Percentiles rank a stretch among this genome's conserved stretches.
phyloP scores from a whole-genome alignment of 2,888 invertebrate genomes.

The Gryllus longicercus region DNA sequence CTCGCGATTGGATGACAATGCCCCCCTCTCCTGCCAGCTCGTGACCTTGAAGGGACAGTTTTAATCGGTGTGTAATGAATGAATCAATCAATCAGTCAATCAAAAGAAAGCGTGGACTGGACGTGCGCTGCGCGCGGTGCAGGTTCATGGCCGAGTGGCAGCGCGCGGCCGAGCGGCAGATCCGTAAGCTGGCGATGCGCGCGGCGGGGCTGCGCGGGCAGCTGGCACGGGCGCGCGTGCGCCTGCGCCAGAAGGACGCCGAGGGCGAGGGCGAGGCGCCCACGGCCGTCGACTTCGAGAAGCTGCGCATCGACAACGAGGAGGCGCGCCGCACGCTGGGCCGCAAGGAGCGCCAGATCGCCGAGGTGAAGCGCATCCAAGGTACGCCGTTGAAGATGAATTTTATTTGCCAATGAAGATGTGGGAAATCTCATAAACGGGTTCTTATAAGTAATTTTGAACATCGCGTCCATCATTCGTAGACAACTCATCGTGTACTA shows the following conservation, averaged over 20 bases:
- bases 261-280: not conserved
- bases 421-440: no score
- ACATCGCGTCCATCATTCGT: no score
- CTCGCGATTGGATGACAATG: no score
- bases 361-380: not conserved
- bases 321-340: not conserved
- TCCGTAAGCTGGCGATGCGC: not conserved
- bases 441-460: no score
- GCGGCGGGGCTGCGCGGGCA: conserved; percentile 6
- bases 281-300: not conserved
- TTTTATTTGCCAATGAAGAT: no score
- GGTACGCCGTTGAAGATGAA: not conserved
- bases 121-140: not conserved
- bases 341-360: not conserved
- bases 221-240: not conserved
- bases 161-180: conserved; percentile 8
- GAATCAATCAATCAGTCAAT: no score
- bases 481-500: no score
- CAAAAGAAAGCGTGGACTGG: no score
- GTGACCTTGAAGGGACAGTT: no score
- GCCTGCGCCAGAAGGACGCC: not conserved
- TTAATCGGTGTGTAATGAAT: no score
- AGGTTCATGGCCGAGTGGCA: not conserved
- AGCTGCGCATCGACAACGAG: not conserved
- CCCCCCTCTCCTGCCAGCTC: no score